phyloP scores from a whole-genome alignment of 2,888 invertebrate species.

The Amorpha juglandis region DNA sequence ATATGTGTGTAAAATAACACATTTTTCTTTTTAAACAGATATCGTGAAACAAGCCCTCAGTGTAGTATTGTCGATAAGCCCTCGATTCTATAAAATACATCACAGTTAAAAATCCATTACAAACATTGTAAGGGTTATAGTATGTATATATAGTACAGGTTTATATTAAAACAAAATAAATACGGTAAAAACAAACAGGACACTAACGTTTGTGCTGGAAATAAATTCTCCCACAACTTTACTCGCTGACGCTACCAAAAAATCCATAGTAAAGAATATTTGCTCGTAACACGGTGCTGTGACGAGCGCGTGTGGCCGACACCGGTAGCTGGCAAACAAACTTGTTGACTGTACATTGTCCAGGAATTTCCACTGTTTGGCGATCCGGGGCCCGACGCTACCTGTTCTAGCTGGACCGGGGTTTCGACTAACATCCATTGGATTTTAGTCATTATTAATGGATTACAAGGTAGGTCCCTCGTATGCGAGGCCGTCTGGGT shows the following conservation, averaged over 20 bases:
- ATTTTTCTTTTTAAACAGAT: too few relatives aligned
- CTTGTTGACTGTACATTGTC: constrained; percentile 70
- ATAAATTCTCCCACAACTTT: constrained; percentile 5
- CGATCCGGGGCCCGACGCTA: constrained; percentile 53
- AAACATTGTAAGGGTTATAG: too few relatives aligned
- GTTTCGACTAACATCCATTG: constrained; percentile 14
- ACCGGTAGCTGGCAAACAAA: constrained; percentile 80
- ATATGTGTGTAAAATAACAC: too few relatives aligned
- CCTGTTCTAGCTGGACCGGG: constrained; percentile 44
- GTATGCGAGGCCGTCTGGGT: too few relatives aligned
- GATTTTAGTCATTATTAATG: not conserved
- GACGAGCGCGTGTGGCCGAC: constrained; percentile 77
- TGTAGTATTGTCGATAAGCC: too few relatives aligned
- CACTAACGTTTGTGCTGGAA: not conserved
- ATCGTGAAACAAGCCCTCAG: too few relatives aligned
- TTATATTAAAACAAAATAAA: not conserved
- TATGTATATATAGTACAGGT: too few relatives aligned
- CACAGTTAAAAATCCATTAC: too few relatives aligned
- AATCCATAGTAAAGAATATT: constrained; percentile 72
- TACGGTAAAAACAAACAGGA: not conserved
- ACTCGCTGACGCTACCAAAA: constrained; percentile 59
- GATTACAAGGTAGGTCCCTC: not conserved
- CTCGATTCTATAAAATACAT: too few relatives aligned
- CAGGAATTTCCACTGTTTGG: constrained; percentile 74
- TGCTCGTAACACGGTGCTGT: constrained; percentile 60